Evolutionary conservation across 2,113 vertebrate genomes (phyloP).

Genomic region (Gnathonemus echidnorhynchus): DNA sequence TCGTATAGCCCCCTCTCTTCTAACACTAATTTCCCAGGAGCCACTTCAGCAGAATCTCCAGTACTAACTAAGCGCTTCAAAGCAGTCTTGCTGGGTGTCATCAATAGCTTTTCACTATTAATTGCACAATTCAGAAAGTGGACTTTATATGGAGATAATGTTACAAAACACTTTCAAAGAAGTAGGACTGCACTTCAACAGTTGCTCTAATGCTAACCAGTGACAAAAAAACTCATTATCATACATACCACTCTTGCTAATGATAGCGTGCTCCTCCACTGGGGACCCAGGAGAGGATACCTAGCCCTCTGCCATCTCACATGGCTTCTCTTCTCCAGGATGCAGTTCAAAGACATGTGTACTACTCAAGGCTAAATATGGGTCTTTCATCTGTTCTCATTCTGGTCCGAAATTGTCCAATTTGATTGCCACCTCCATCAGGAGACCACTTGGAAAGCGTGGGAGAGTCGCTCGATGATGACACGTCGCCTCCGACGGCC

Average conservation of each 20-base stretch:
- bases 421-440: not conserved
- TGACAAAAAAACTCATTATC: not conserved
- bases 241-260: not conserved
- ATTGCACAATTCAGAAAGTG: not conserved
- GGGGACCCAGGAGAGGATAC: not conserved
- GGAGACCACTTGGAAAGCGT: not conserved
- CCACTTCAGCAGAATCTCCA: not conserved
- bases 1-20: not conserved
- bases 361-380: not conserved
- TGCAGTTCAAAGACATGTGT: slow-evolving; percentile 10
- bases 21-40: not conserved
- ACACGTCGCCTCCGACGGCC: not conserved
- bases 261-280: not conserved
- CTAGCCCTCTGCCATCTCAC: not conserved
- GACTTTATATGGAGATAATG: not conserved
- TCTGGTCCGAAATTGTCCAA: slow-evolving; percentile 5
- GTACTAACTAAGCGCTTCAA: not conserved
- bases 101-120: not conserved
- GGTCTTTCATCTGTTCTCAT: slow-evolving; percentile 10
- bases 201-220: not conserved
- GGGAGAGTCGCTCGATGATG: not conserved
- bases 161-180: not conserved
- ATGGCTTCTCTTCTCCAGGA: not conserved
- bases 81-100: not conserved
- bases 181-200: not conserved